These are phyloP conservation scores for Gnathonemus echidnorhynchus DNA, from an alignment of 2,113 vertebrate species.

Conservation along the genomic window DNA sequence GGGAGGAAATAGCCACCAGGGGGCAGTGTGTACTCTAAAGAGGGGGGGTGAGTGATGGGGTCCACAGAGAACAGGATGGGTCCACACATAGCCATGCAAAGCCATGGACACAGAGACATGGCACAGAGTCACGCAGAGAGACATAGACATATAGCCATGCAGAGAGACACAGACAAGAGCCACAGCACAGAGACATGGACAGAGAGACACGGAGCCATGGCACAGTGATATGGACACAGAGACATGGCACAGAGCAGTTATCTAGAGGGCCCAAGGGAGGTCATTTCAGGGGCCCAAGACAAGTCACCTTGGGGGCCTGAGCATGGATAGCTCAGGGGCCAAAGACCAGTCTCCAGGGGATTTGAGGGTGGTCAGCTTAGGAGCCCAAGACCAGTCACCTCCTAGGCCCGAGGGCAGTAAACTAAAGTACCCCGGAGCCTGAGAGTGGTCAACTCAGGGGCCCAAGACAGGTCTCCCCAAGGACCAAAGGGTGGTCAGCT, in stretches of 20 bases:
- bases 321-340: neutral
- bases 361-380: neutral
- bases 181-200: neutral
- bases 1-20: neutral
- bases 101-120: neutral
- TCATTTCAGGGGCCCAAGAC: neutral
- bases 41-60: neutral
- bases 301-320: neutral
- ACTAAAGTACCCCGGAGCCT: neutral
- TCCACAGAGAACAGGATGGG: neutral
- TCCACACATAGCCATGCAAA: neutral
- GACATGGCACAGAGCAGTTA: neutral
- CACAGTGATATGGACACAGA: neutral
- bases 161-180: no score
- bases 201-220: neutral
- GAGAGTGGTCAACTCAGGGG: neutral
- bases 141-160: neutral
- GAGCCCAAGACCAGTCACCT: neutral
- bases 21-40: neutral
- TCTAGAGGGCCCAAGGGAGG: neutral
- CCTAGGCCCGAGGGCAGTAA: neutral
- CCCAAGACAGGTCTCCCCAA: neutral
- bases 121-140: neutral
- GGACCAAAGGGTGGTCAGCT: neutral
- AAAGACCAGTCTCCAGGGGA: neutral